Evolutionary conservation across 2,888 invertebrate species (phyloP).

Genomic region (Pharmacophagus antenor): DNA sequence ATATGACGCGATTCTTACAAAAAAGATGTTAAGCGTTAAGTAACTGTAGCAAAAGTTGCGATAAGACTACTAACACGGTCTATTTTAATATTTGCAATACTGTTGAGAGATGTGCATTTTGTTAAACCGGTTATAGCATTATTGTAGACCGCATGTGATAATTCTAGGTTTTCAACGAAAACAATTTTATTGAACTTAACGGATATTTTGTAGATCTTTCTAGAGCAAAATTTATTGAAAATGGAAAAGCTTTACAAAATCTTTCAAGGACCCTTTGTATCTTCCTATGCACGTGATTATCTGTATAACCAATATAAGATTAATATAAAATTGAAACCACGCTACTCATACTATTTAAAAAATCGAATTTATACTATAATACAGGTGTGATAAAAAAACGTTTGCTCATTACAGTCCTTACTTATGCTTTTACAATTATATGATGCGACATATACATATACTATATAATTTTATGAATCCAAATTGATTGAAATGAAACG

Average conservation of each 20-base stretch:
- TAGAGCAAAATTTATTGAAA: background rate
- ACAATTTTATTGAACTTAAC: background rate
- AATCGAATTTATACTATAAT: too few species aligned
- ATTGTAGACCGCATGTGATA: background rate
- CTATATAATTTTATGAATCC: background rate
- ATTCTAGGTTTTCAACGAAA: background rate
- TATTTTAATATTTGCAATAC: background rate
- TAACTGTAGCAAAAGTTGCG: constrained; percentile 6
- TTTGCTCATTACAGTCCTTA: too few species aligned
- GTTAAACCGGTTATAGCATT: background rate
- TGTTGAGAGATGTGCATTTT: background rate
- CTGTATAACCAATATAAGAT: too few species aligned
- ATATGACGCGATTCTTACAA: background rate
- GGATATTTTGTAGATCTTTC: background rate
- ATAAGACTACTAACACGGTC: background rate
- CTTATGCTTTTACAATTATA: too few species aligned
- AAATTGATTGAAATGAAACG: background rate
- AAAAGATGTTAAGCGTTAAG: constrained; percentile 1
- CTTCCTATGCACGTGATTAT: too few species aligned
- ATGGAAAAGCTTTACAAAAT: background rate
- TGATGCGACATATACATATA: too few species aligned
- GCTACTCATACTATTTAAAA: too few species aligned
- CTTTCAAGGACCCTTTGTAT: too few species aligned
- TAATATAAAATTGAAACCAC: too few species aligned
- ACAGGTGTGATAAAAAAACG: too few species aligned